A percentile compares a stretch with the other conserved stretches of the same genome.
Evolutionary conservation across 2,888 invertebrate genomes (phyloP).

Genomic region (Coleophora deauratella): DNA sequence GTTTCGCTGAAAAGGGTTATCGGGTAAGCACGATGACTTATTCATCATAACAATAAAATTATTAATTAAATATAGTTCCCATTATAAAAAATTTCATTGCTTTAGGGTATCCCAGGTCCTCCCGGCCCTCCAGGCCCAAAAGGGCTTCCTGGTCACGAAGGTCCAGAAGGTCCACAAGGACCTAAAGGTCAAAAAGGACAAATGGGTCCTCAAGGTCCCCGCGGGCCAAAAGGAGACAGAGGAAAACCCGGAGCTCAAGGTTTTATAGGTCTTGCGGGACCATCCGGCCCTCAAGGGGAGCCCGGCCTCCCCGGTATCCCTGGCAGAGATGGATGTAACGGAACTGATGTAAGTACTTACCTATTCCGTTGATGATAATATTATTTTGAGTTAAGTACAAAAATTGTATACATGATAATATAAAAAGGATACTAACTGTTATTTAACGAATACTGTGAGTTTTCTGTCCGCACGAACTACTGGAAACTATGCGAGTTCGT

Average conservation of each 20-base stretch:
- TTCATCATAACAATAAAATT: neutral
- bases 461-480: too few species aligned
- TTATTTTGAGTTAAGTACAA: neutral
- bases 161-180: conserved; percentile 88
- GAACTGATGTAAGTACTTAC: conserved; percentile 84
- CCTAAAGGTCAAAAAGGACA: conserved; percentile 93
- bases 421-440: too few species aligned
- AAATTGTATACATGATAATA: neutral
- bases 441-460: too few species aligned
- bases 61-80: neutral
- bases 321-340: conserved; percentile 96
- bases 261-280: conserved; percentile 74
- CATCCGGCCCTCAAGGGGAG: conserved; percentile 79
- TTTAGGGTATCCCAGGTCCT: conserved; percentile 82
- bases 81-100: conserved; percentile 11
- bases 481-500: too few species aligned
- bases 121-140: conserved; percentile 82
- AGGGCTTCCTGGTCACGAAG: conserved; percentile 87
- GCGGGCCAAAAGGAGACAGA: conserved; percentile 88
- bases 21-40: conserved; percentile 68
- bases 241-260: conserved; percentile 93
- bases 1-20: conserved; percentile 90
- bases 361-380: neutral
- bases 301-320: conserved; percentile 84
- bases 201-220: conserved; percentile 84